phyloP scores from a whole-genome alignment of 2,113 vertebrate species.

The Ploceus nigricollis region DNA sequence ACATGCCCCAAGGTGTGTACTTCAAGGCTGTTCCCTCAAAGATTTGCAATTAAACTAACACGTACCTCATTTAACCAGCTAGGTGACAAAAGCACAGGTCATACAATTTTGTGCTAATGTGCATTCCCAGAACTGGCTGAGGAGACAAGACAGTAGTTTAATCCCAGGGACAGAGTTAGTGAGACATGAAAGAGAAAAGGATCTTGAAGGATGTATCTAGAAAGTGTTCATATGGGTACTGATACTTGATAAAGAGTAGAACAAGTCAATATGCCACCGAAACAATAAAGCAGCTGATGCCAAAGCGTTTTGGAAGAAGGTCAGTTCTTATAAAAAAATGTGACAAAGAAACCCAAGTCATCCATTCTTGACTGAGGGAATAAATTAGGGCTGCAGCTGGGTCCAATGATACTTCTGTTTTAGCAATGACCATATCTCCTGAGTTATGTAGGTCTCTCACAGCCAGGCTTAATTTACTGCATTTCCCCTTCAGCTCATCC shows the following conservation, averaged over 20 bases:
- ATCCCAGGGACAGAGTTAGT: background rate
- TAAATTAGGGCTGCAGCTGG: background rate
- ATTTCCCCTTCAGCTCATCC: background rate
- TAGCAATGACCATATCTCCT: background rate
- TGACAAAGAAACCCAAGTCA: background rate
- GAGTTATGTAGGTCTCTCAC: background rate
- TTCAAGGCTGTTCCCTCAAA: background rate
- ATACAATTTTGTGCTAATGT: background rate
- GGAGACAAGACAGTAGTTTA: background rate
- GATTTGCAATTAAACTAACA: background rate
- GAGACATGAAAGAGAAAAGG: conserved; percentile 29
- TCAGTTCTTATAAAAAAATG: background rate
- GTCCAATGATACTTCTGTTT: background rate
- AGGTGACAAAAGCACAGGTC: background rate
- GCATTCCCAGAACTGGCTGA: background rate
- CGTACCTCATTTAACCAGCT: background rate
- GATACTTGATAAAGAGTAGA: background rate
- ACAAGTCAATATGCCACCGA: background rate
- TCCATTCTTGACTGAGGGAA: background rate
- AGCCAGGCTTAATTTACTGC: background rate
- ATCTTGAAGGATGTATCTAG: background rate
- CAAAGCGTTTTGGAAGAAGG: background rate
- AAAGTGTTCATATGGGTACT: background rate
- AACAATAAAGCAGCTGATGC: background rate
- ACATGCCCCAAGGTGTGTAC: background rate